Evolutionary conservation across 1,140 invertebrate species (phyloP).

Genomic region (Calliphora vicina): DNA sequence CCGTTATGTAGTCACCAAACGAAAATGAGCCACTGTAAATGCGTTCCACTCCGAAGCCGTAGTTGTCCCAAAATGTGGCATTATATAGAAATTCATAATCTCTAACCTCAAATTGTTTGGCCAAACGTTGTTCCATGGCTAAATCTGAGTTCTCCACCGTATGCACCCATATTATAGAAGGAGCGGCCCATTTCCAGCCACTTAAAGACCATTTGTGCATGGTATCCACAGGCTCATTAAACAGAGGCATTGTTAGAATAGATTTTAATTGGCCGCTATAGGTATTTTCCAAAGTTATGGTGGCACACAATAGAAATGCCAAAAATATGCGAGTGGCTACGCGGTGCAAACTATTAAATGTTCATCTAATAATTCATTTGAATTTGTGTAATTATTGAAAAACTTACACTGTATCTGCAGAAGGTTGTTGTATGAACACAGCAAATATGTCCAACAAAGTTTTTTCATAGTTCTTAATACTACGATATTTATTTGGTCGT

Average conservation of each 20-base stretch:
- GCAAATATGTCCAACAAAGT: constrained; percentile 55
- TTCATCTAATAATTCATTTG: neutral
- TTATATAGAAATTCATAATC: constrained; percentile 54
- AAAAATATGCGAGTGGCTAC: constrained; percentile 53
- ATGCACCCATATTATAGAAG: constrained; percentile 54
- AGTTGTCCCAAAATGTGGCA: constrained; percentile 49
- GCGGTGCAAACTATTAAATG: constrained; percentile 37
- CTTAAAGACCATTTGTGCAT: constrained; percentile 49
- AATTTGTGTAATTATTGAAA: neutral
- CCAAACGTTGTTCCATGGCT: constrained; percentile 49
- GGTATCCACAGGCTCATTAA: constrained; percentile 51
- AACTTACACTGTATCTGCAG: constrained; percentile 40
- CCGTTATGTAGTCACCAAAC: constrained; percentile 53
- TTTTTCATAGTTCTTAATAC: constrained; percentile 45
- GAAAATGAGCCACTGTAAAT: constrained; percentile 49
- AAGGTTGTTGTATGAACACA: constrained; percentile 59
- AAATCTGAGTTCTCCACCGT: constrained; percentile 51
- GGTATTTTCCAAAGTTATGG: constrained; percentile 59
- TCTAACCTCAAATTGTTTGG: constrained; percentile 49
- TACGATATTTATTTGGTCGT: constrained; percentile 23
- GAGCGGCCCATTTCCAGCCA: constrained; percentile 57
- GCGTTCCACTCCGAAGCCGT: constrained; percentile 55
- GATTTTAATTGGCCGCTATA: constrained; percentile 60
- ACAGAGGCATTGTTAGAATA: constrained; percentile 53
- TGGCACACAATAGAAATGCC: constrained; percentile 53